phyloP scores from a whole-genome alignment of 2,797 vertebrate genomes.

The Pangasius mekongensis region DNA sequence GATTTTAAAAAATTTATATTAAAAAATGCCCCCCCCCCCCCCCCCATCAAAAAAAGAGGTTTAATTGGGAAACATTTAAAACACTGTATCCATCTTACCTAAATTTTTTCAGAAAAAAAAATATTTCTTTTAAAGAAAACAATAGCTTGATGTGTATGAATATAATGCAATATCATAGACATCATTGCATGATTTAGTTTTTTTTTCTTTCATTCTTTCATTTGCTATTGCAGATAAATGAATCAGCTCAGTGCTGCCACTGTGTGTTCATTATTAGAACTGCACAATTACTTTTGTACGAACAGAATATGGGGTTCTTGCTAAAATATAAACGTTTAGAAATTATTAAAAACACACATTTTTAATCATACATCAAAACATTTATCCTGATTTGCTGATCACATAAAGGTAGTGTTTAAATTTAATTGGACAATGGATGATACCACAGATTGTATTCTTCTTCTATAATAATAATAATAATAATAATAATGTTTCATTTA shows the following conservation, averaged over 20 bases:
- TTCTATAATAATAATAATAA: background rate
- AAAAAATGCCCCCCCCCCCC: too few relatives aligned
- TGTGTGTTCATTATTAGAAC: conserved; percentile 25
- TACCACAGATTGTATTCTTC: background rate
- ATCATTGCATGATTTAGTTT: background rate
- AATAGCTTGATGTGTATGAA: background rate
- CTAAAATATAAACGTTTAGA: background rate
- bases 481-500: background rate
- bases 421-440: background rate
- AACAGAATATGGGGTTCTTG: background rate
- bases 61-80: too few relatives aligned
- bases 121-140: too few relatives aligned
- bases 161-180: background rate
- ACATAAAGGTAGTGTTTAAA: background rate
- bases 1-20: background rate
- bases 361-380: background rate
- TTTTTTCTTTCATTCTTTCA: background rate
- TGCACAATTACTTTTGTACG: background rate
- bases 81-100: background rate
- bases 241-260: conserved; percentile 39
- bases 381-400: background rate
- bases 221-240: conserved; percentile 8
- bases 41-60: too few relatives aligned
- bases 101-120: background rate
- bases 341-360: background rate